These are phyloP conservation scores for Cynopterus brachyotis DNA, from an alignment of 2,113 vertebrate species.

Conservation along the genomic window DNA sequence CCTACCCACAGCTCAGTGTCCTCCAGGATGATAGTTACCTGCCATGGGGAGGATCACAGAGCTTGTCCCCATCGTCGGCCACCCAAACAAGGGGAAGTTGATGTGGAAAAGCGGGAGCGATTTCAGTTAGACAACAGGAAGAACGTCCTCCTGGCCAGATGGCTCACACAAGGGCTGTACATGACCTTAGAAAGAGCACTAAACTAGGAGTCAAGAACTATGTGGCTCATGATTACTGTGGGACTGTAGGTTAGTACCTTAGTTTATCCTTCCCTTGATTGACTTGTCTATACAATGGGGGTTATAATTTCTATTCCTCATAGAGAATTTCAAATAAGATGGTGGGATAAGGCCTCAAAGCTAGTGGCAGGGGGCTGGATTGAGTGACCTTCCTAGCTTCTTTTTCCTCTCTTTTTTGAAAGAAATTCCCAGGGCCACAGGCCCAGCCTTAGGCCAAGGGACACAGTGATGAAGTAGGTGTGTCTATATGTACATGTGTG, in stretches of 20 bases:
- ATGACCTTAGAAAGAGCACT: not conserved
- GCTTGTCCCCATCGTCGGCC: not conserved
- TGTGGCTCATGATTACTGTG: not conserved
- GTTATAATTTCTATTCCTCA: not conserved
- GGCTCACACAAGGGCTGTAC: not conserved
- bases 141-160: not conserved
- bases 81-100: not conserved
- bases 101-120: not conserved
- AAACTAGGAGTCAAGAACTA: not conserved
- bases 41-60: not conserved
- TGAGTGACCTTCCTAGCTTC: not conserved
- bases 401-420: not conserved
- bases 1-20: not conserved
- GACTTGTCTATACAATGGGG: not conserved
- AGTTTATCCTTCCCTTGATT: not conserved
- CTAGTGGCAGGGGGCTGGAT: not conserved
- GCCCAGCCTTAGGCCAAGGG: not conserved
- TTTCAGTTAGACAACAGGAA: conserved; percentile 10
- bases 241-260: not conserved
- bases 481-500: not conserved
- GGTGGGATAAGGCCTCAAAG: not conserved
- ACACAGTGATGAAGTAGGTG: not conserved
- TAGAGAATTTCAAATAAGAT: not conserved
- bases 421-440: not conserved
- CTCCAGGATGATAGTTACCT: not conserved